Conservation (phyloP, 30 jellyfish, hydroid and myxozoan genomes). For the Morbakka virulenta region DNA sequence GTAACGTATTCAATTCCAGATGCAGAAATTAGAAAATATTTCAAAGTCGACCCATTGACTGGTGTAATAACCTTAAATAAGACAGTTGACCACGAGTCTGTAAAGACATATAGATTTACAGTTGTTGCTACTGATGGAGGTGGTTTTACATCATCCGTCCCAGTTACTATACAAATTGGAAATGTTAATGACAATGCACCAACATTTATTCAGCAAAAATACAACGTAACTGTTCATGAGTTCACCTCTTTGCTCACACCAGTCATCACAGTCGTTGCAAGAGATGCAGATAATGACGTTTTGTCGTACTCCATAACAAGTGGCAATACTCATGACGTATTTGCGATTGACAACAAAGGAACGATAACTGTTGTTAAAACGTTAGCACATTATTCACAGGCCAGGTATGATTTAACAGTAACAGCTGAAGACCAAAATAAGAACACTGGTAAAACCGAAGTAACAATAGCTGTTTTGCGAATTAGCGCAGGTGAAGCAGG, state of each 20-base stretch:
- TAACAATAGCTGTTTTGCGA: constrained; percentile 34
- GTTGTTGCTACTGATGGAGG: constrained; percentile 77
- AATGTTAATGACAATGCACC: constrained; percentile 70
- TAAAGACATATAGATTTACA: constrained; percentile 51
- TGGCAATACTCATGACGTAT: constrained; percentile 61
- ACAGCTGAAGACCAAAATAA: constrained; percentile 23
- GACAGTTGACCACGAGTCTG: constrained; percentile 57
- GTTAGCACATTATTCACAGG: constrained; percentile 30
- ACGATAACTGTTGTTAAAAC: constrained; percentile 30
- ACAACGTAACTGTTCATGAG: constrained; percentile 52
- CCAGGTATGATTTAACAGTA: constrained; percentile 21
- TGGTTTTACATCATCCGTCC: constrained; percentile 32
- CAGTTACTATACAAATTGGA: constrained; percentile 45
- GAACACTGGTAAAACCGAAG: constrained; percentile 43
- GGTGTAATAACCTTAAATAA: constrained; percentile 38
- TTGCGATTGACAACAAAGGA: constrained; percentile 63
- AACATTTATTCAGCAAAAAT: constrained; percentile 8
- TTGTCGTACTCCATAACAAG: constrained; percentile 42
- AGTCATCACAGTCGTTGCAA: constrained; percentile 45
- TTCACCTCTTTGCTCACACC: constrained; percentile 60
- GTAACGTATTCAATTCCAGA: constrained; percentile 56
- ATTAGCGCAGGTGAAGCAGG: constrained; percentile 52
- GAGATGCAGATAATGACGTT: constrained; percentile 61
- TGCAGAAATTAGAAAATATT: constrained; percentile 12
- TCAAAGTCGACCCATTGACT: constrained; percentile 39